Conservation (phyloP, 2,113 vertebrate species). For the Mastomys natalensis region DNA sequence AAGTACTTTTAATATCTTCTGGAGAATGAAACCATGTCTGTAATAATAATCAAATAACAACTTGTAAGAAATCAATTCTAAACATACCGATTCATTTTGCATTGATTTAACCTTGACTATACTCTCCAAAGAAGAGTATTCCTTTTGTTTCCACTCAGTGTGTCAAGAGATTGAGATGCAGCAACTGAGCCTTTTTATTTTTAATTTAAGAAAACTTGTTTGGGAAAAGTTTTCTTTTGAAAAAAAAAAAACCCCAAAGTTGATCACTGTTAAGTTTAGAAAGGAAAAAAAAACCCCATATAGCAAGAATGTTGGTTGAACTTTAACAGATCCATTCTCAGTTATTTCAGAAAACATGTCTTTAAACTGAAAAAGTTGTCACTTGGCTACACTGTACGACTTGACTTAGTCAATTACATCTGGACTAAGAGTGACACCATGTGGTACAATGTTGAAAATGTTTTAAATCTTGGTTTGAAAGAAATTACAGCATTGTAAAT, state of each 20-base stretch:
- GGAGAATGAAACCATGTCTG: neutral
- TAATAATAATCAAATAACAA: slow-evolving; percentile 51
- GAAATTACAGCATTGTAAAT: slow-evolving; percentile 17
- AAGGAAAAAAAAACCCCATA: slow-evolving; percentile 42
- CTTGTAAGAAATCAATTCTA: slow-evolving; percentile 62
- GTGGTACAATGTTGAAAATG: slow-evolving; percentile 71
- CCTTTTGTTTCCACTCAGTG: slow-evolving; percentile 18
- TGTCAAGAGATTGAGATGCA: neutral
- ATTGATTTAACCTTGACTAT: slow-evolving; percentile 58
- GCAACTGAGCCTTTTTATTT: slow-evolving; percentile 20
- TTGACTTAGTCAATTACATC: neutral
- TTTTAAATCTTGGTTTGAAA: neutral
- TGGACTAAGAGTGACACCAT: slow-evolving; percentile 83
- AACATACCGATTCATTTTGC: slow-evolving; percentile 40
- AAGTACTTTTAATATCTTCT: neutral
- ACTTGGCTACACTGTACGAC: slow-evolving; percentile 2
- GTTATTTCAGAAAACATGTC: slow-evolving; percentile 32
- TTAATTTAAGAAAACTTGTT: slow-evolving; percentile 37
- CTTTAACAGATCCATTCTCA: slow-evolving; percentile 19
- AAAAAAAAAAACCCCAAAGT: slow-evolving; percentile 57
- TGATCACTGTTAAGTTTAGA: slow-evolving; percentile 39
- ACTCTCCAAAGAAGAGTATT: slow-evolving; percentile 36
- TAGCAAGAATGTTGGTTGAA: slow-evolving; percentile 44
- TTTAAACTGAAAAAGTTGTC: slow-evolving; percentile 59
- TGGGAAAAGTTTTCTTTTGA: slow-evolving; percentile 36